Percentiles rank a stretch among this genome's conserved stretches.
phyloP scores from a whole-genome alignment of 2,888 invertebrate genomes.

The Gymnosoma rotundatum region DNA sequence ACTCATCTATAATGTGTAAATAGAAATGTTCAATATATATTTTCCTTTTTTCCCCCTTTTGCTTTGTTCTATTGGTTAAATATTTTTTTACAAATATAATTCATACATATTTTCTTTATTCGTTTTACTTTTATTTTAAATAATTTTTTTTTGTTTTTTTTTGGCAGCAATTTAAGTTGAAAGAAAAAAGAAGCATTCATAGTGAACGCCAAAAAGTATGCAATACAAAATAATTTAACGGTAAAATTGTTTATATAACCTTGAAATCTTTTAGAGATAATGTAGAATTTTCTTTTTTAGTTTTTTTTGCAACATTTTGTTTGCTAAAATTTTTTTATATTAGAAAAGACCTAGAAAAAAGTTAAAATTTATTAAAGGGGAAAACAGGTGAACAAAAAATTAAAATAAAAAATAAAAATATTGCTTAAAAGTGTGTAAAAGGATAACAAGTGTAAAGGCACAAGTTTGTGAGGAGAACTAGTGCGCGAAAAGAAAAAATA shows the following conservation, averaged over 20 bases:
- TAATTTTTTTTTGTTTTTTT: conserved; percentile 10
- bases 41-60: not conserved
- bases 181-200: conserved; percentile 24
- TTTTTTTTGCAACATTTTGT: not conserved
- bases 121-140: conserved; percentile 18
- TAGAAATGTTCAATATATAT: conserved; percentile 55
- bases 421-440: conserved; percentile 15
- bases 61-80: not conserved
- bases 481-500: not conserved
- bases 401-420: not conserved
- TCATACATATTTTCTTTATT: conserved; percentile 20
- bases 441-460: not conserved
- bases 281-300: conserved; percentile 11
- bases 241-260: conserved; percentile 55
- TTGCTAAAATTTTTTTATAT: not conserved
- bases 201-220: conserved; percentile 57
- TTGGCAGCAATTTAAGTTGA: conserved; percentile 38
- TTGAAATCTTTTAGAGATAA: conserved; percentile 54
- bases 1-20: conserved; percentile 62
- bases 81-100: conserved; percentile 21
- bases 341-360: conserved; percentile 14
- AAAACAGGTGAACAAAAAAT: not conserved
- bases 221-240: conserved; percentile 52
- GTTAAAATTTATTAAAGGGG: not conserved
- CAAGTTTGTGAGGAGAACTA: not conserved